phyloP scores from a whole-genome alignment of 1,140 invertebrate species.

The Psix sp. region DNA sequence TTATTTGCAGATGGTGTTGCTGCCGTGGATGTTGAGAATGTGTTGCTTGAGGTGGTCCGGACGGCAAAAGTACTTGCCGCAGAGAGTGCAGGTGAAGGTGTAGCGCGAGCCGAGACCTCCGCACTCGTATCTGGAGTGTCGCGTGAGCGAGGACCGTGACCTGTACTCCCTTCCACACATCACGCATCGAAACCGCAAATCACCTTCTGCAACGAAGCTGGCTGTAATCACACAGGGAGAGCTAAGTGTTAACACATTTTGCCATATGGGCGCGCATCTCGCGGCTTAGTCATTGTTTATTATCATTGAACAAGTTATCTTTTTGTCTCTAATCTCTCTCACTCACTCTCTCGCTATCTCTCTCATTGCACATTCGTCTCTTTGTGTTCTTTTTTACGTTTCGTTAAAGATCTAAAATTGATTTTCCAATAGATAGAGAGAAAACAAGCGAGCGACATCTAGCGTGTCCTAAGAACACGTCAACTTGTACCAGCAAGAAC shows the following conservation, averaged over 20 bases:
- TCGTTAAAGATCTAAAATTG: not conserved
- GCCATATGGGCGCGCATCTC: too few relatives aligned
- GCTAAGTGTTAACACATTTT: constrained; percentile 69
- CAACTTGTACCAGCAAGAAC: constrained; percentile 49
- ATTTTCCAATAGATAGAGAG: not conserved
- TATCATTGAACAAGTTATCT: too few relatives aligned
- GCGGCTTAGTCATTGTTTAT: too few relatives aligned
- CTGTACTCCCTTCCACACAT: constrained; percentile 77
- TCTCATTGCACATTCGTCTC: too few relatives aligned
- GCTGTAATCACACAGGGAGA: constrained; percentile 75
- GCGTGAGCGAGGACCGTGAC: constrained; percentile 73
- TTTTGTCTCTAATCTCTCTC: too few relatives aligned
- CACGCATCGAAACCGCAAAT: constrained; percentile 74
- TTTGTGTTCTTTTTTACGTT: not conserved
- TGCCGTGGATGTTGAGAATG: constrained; percentile 76
- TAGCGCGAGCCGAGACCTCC: constrained; percentile 74
- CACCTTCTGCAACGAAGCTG: constrained; percentile 65
- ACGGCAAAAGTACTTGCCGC: constrained; percentile 75
- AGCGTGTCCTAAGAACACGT: constrained; percentile 50
- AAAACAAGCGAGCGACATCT: not conserved
- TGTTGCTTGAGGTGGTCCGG: constrained; percentile 76
- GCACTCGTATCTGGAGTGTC: constrained; percentile 77
- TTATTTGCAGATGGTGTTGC: constrained; percentile 70
- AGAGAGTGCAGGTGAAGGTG: constrained; percentile 76
- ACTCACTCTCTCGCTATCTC: too few relatives aligned